Evolutionary conservation across 2,888 invertebrate genomes (phyloP).

Genomic region (Ecliptopera silaceata): DNA sequence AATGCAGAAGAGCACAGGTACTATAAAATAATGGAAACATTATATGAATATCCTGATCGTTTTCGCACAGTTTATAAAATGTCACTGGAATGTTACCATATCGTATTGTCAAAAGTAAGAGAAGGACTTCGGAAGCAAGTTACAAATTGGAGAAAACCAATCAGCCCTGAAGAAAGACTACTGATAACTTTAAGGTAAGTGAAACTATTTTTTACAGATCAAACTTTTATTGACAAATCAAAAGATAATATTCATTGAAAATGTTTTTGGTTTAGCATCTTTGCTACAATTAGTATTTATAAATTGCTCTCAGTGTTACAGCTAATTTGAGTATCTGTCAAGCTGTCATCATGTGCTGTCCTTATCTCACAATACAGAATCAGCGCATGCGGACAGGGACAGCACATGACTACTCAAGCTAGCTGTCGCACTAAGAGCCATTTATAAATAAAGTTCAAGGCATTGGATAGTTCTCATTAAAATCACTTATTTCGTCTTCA

Average conservation of each 20-base stretch:
- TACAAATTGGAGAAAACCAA: slow-evolving; percentile 30
- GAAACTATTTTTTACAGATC: slow-evolving; percentile 18
- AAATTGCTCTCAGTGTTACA: slow-evolving; percentile 30
- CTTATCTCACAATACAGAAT: slow-evolving; percentile 32
- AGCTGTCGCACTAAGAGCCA: slow-evolving; percentile 31
- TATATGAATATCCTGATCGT: slow-evolving; percentile 34
- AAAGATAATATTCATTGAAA: slow-evolving; percentile 27
- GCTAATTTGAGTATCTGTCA: slow-evolving; percentile 27
- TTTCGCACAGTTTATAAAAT: slow-evolving; percentile 32
- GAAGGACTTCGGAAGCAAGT: slow-evolving; percentile 30
- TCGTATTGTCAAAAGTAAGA: slow-evolving; percentile 31
- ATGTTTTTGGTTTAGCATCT: slow-evolving; percentile 27
- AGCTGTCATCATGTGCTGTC: slow-evolving; percentile 29
- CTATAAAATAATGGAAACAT: slow-evolving; percentile 28
- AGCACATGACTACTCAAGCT: slow-evolving; percentile 34
- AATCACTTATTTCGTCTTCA: slow-evolving; percentile 33
- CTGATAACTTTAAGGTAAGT: slow-evolving; percentile 32
- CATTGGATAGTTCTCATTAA: slow-evolving; percentile 33
- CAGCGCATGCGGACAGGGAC: slow-evolving; percentile 32
- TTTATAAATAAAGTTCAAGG: slow-evolving; percentile 33
- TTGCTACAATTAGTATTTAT: slow-evolving; percentile 29
- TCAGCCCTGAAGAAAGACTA: slow-evolving; percentile 31
- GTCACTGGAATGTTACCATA: slow-evolving; percentile 33
- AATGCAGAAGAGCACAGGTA: slow-evolving; percentile 19
- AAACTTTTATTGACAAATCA: slow-evolving; percentile 19